Evolutionary conservation across 2,888 invertebrate genomes (phyloP).

Genomic region (Ormyrus pomaceus): DNA sequence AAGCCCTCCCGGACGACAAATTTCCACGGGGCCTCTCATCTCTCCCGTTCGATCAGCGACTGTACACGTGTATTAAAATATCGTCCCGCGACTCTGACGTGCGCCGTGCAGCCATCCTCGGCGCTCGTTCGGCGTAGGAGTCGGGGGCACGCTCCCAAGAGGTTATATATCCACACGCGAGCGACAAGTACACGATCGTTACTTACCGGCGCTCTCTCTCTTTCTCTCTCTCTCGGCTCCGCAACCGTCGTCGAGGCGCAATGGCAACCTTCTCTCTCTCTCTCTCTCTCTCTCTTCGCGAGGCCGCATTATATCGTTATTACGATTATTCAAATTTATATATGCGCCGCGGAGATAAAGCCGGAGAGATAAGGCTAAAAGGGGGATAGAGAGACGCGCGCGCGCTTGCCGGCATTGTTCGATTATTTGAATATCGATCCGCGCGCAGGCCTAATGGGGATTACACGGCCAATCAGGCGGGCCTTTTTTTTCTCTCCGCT

Average conservation of each 20-base stretch:
- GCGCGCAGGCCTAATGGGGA: constrained; percentile 73
- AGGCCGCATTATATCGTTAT: constrained; percentile 67
- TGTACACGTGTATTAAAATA: background rate
- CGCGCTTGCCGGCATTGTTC: constrained; percentile 62
- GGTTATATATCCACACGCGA: background rate
- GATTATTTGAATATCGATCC: constrained; percentile 65
- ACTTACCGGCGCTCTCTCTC: background rate
- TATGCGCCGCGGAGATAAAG: constrained; percentile 52
- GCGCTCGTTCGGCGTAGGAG: no score
- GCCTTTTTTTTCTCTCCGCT: constrained; percentile 58
- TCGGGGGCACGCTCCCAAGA: background rate
- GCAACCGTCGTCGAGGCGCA: constrained; percentile 3
- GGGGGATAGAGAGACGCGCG: constrained; percentile 60
- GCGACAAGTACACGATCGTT: constrained; percentile 35
- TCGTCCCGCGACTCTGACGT: background rate
- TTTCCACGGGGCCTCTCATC: no score
- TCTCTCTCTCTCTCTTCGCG: background rate
- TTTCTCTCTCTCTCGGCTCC: background rate
- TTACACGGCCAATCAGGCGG: constrained; percentile 74
- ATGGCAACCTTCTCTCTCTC: background rate
- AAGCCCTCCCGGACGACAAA: no score
- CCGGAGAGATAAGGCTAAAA: constrained; percentile 54
- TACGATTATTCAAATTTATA: constrained; percentile 71
- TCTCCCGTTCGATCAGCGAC: background rate
- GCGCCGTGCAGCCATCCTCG: background rate